phyloP scores from a whole-genome alignment of 2,113 vertebrate genomes.

The Nematolebias whitei region DNA sequence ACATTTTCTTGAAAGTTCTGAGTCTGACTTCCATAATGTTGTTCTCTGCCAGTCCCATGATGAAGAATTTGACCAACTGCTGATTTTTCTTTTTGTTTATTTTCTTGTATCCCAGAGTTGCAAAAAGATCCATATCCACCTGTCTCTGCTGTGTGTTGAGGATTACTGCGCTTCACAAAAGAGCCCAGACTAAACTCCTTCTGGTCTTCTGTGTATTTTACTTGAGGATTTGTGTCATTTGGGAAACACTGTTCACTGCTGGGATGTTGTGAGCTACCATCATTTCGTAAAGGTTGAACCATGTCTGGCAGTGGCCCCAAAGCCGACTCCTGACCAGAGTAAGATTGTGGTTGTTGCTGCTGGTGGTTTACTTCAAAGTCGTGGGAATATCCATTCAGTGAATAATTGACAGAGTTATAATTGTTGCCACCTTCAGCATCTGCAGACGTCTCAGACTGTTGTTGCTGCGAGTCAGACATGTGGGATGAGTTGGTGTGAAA shows the following conservation, averaged over 20 bases:
- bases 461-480: slow-evolving; percentile 84
- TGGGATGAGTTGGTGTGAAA: slow-evolving; percentile 81
- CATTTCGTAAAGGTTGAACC: slow-evolving; percentile 75
- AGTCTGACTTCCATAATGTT: slow-evolving; percentile 60
- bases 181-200: slow-evolving; percentile 82
- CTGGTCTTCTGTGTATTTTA: slow-evolving; percentile 79
- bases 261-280: slow-evolving; percentile 77
- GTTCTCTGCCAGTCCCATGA: slow-evolving; percentile 41
- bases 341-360: slow-evolving; percentile 58
- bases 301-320: slow-evolving; percentile 71
- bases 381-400: slow-evolving; percentile 78
- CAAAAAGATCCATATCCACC: slow-evolving; percentile 70
- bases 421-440: slow-evolving; percentile 75
- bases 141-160: slow-evolving; percentile 58
- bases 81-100: slow-evolving; percentile 68
- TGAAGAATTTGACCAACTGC: slow-evolving; percentile 46
- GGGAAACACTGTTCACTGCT: slow-evolving; percentile 74
- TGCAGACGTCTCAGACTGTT: slow-evolving; percentile 68
- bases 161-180: slow-evolving; percentile 63
- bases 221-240: slow-evolving; percentile 77
- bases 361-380: slow-evolving; percentile 72
- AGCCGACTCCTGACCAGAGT: slow-evolving; percentile 67
- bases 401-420: slow-evolving; percentile 75
- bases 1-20: slow-evolving; percentile 57
- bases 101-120: slow-evolving; percentile 67